Conservation (phyloP, 2,888 invertebrate genomes). For the Mechanitis mazaeus region DNA sequence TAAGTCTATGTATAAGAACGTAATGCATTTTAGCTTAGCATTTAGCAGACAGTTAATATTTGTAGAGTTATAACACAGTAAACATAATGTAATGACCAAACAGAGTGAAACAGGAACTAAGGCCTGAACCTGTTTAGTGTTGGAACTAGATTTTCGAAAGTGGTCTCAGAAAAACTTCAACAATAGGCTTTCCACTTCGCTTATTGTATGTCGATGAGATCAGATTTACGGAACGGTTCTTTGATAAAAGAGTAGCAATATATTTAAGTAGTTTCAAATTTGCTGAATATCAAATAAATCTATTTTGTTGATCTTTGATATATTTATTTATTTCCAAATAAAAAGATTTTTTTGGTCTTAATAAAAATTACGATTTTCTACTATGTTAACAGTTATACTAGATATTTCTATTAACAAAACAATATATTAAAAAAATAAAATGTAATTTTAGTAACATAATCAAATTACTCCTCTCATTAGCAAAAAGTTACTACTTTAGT, state of each 20-base stretch:
- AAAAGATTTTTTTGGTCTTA: too few species aligned
- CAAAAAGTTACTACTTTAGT: too few species aligned
- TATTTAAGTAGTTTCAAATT: too few species aligned
- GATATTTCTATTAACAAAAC: too few species aligned
- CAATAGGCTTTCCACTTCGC: slow-evolving; percentile 27
- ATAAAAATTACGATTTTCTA: too few species aligned
- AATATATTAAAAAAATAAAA: too few species aligned
- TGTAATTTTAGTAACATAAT: too few species aligned
- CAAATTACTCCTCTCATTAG: too few species aligned
- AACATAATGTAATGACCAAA: slow-evolving; percentile 26
- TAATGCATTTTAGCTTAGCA: slow-evolving; percentile 11
- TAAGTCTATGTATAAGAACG: not conserved
- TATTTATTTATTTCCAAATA: too few species aligned
- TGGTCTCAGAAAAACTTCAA: slow-evolving; percentile 28
- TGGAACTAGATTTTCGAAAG: slow-evolving; percentile 28
- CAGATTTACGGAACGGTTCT: slow-evolving; percentile 31
- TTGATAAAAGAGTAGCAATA: slow-evolving; percentile 21
- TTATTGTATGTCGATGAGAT: slow-evolving; percentile 25
- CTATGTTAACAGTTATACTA: too few species aligned
- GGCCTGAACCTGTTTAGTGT: slow-evolving; percentile 24
- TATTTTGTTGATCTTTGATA: too few species aligned
- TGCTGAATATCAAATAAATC: too few species aligned
- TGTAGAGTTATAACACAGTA: slow-evolving; percentile 23
- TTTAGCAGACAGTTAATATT: slow-evolving; percentile 27
- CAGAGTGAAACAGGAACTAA: slow-evolving; percentile 25